A percentile compares a stretch with the other conserved stretches of the same genome.
phyloP scores from a whole-genome alignment of 2,113 vertebrate genomes.

The Corythaeola cristata region DNA sequence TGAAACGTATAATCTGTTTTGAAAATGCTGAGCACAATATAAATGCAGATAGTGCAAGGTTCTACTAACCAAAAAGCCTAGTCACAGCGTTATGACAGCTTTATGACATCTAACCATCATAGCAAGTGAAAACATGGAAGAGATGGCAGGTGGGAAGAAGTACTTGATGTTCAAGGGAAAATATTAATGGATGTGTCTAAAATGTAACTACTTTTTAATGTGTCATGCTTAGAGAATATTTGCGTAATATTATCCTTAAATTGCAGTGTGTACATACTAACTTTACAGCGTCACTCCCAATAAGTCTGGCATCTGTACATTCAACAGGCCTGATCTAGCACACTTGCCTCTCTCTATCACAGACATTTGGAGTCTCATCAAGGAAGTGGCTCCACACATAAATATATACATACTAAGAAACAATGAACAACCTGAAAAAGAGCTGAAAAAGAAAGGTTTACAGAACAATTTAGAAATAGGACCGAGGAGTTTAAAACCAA shows the following conservation, averaged over 20 bases:
- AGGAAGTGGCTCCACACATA: background rate
- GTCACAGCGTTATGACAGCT: constrained; percentile 54
- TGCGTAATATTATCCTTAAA: constrained; percentile 45
- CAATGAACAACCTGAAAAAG: background rate
- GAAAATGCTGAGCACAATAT: background rate
- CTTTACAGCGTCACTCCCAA: background rate
- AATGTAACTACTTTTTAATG: constrained; percentile 27
- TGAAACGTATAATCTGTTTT: background rate
- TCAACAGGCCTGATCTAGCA: background rate
- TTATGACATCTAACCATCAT: constrained; percentile 41
- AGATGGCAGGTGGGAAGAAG: constrained; percentile 33
- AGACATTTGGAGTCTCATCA: background rate
- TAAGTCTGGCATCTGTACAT: constrained; percentile 7
- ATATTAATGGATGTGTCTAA: constrained; percentile 59
- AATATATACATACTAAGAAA: background rate
- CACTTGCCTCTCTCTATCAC: background rate
- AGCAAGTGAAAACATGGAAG: constrained; percentile 44
- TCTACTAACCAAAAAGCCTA: constrained; percentile 44
- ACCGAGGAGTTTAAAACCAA: background rate
- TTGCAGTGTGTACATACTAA: constrained; percentile 3
- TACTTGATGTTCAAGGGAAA: constrained; percentile 43
- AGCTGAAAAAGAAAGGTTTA: background rate
- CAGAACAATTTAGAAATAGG: background rate
- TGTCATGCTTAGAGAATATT: constrained; percentile 39
- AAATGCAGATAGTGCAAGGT: background rate